phyloP scores from a whole-genome alignment of 2,113 vertebrate species.

The Paramisgurnus dabryanus region DNA sequence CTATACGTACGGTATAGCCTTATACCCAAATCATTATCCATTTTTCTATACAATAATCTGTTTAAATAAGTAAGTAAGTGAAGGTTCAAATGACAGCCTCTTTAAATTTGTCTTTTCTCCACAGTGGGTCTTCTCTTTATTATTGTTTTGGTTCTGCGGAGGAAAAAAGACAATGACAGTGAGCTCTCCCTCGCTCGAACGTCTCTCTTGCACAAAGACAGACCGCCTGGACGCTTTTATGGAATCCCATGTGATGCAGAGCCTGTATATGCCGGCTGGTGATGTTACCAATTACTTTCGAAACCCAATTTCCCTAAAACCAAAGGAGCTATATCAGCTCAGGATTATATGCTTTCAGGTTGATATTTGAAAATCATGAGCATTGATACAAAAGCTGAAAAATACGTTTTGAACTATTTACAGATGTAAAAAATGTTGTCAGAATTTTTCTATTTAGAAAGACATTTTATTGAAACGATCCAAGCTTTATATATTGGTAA shows the following conservation, averaged over 20 bases:
- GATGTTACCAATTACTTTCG: slow-evolving; percentile 42
- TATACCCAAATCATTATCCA: too few species aligned
- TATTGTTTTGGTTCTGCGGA: slow-evolving; percentile 73
- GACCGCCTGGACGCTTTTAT: slow-evolving; percentile 64
- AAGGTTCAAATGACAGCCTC: too few species aligned
- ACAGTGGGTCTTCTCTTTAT: slow-evolving; percentile 76
- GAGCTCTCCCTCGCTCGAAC: slow-evolving; percentile 68
- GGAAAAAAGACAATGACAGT: slow-evolving; percentile 60
- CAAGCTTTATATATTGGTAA: neutral
- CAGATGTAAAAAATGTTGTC: neutral
- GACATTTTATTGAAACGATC: neutral
- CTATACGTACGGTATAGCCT: too few species aligned
- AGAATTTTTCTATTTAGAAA: slow-evolving; percentile 1
- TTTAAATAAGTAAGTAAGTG: too few species aligned
- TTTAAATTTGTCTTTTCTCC: slow-evolving; percentile 17
- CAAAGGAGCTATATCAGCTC: neutral
- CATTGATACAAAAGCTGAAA: neutral
- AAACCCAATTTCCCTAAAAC: neutral
- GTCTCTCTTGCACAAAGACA: slow-evolving; percentile 72
- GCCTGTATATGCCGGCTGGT: slow-evolving; percentile 88
- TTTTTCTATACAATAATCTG: too few species aligned
- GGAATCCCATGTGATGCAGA: slow-evolving; percentile 78
- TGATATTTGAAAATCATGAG: neutral
- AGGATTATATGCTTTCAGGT: neutral
- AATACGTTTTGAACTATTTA: neutral